Percentiles rank a stretch among this genome's conserved stretches.
Evolutionary conservation across 2,888 invertebrate species (phyloP).

Genomic region (Agrochola circellaris): DNA sequence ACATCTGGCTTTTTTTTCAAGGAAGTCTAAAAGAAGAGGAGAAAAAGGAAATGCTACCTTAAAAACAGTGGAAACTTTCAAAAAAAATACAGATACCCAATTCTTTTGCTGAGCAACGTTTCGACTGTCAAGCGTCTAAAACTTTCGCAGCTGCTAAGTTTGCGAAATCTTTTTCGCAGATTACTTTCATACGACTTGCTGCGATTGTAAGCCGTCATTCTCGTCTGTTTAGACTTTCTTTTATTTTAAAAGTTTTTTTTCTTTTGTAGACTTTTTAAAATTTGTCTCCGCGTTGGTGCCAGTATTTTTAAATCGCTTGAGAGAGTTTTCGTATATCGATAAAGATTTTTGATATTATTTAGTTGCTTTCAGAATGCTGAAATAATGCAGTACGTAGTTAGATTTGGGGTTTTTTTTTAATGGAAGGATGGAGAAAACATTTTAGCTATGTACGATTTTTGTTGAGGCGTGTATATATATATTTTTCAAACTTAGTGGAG

Average conservation of each 20-base stretch:
- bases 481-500: neutral
- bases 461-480: neutral
- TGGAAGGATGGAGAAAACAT: neutral
- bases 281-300: slow-evolving; percentile 21
- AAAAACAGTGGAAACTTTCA: neutral
- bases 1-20: neutral
- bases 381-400: neutral
- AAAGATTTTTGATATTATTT: no score
- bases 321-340: neutral
- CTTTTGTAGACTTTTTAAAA: slow-evolving; percentile 35
- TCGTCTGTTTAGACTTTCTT: slow-evolving; percentile 44
- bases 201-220: slow-evolving; percentile 52
- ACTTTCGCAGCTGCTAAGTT: slow-evolving; percentile 56
- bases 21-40: neutral
- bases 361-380: neutral
- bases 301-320: slow-evolving; percentile 25
- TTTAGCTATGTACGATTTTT: neutral
- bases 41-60: neutral
- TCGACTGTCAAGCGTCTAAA: slow-evolving; percentile 47
- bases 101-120: slow-evolving; percentile 36
- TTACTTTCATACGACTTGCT: slow-evolving; percentile 63
- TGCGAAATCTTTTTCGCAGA: slow-evolving; percentile 54
- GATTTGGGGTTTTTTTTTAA: neutral
- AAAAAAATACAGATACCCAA: slow-evolving; percentile 5
- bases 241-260: slow-evolving; percentile 33